Conservation (phyloP, 2,888 invertebrate genomes). For the Anaspis maculata region DNA sequence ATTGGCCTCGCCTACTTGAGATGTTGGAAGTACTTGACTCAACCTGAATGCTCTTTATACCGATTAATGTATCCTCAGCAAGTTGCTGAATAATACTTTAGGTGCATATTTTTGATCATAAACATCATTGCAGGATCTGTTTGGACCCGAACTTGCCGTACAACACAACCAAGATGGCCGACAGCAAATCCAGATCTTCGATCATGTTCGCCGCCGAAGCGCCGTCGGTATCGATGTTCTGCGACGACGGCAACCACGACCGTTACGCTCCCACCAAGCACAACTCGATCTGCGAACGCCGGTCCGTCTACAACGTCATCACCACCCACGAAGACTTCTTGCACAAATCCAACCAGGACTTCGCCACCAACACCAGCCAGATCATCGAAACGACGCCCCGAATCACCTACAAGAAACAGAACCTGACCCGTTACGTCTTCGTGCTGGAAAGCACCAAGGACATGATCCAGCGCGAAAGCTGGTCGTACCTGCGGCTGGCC, state of each 20-base stretch:
- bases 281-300: slow-evolving; percentile 53
- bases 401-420: slow-evolving; percentile 46
- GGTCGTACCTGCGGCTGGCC: slow-evolving; percentile 50
- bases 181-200: slow-evolving; percentile 44
- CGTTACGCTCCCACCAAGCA: slow-evolving; percentile 57
- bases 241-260: slow-evolving; percentile 54
- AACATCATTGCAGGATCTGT: slow-evolving; percentile 34
- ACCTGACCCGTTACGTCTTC: slow-evolving; percentile 48
- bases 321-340: slow-evolving; percentile 45
- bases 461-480: slow-evolving; percentile 50
- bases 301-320: slow-evolving; percentile 52
- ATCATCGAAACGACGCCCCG: slow-evolving; percentile 43
- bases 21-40: too few relatives aligned
- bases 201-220: slow-evolving; percentile 48
- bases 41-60: too few relatives aligned
- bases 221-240: slow-evolving; percentile 50
- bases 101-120: too few relatives aligned
- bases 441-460: slow-evolving; percentile 52
- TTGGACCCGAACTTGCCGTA: slow-evolving; percentile 24
- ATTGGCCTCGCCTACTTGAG: too few relatives aligned
- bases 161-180: slow-evolving; percentile 41
- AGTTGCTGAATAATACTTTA: too few relatives aligned
- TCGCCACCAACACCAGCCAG: slow-evolving; percentile 34
- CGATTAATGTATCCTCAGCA: too few relatives aligned
- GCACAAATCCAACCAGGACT: slow-evolving; percentile 30